A percentile compares a stretch with the other conserved stretches of the same genome.
phyloP scores from a whole-genome alignment of 2,888 invertebrate species.

The Muschampia plurimacula region DNA sequence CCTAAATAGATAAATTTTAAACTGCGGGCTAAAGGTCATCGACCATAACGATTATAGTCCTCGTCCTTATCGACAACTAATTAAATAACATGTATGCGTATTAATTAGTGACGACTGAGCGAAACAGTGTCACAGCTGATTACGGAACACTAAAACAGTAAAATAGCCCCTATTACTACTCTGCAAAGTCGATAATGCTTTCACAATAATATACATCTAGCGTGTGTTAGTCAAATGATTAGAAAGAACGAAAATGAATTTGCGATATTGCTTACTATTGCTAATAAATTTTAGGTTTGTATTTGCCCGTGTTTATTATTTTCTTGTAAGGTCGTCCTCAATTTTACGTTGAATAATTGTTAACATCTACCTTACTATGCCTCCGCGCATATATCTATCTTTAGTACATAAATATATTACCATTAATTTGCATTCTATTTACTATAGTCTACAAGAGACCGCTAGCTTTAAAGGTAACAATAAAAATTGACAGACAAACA shows the following conservation, averaged over 20 bases:
- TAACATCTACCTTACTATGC: conserved; percentile 1
- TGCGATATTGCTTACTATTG: conserved; percentile 19
- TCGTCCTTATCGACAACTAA: conserved; percentile 47
- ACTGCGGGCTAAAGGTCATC: conserved; percentile 22
- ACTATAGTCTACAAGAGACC: neutral
- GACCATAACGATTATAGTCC: conserved; percentile 24
- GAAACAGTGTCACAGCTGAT: conserved; percentile 38
- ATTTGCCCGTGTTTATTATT: conserved; percentile 16
- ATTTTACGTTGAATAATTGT: conserved; percentile 29
- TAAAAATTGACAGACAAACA: too few species aligned
- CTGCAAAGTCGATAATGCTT: neutral
- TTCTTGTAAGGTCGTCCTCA: conserved; percentile 28
- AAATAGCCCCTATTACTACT: neutral
- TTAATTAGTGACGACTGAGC: conserved; percentile 46
- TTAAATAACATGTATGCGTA: conserved; percentile 49
- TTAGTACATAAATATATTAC: conserved; percentile 3
- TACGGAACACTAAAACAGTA: neutral
- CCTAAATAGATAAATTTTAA: conserved; percentile 21
- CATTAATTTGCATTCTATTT: neutral
- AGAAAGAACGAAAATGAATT: conserved; percentile 18
- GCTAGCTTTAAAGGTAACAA: neutral
- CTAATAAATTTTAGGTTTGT: conserved; percentile 7
- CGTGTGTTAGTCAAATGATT: conserved; percentile 27
- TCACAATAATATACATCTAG: neutral
- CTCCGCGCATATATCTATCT: conserved; percentile 12